Conservation (phyloP, 2,888 invertebrate genomes). For the Adela reaumurella region DNA sequence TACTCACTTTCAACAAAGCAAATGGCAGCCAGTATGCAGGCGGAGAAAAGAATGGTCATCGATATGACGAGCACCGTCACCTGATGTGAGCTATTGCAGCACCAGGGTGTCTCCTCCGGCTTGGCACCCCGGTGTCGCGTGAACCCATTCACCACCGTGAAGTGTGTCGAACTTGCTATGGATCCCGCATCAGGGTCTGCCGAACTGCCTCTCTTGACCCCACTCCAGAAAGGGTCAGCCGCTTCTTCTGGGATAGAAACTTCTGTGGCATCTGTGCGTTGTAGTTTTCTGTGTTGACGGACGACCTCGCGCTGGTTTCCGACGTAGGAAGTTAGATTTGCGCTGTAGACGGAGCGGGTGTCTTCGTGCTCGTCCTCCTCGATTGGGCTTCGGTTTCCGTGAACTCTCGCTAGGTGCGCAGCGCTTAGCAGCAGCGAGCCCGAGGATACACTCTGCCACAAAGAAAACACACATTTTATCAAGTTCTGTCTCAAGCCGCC, state of each 20-base stretch:
- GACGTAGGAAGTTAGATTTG: conserved; percentile 23
- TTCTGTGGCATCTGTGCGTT: conserved; percentile 24
- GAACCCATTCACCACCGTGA: conserved; percentile 79
- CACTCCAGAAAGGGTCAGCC: conserved; percentile 39
- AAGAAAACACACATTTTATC: conserved; percentile 18
- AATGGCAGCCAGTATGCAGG: conserved; percentile 76
- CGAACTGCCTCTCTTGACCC: conserved; percentile 43
- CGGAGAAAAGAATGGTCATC: conserved; percentile 77
- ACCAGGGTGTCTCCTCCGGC: conserved; percentile 60
- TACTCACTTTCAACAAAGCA: conserved; percentile 82
- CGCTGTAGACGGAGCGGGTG: conserved; percentile 32
- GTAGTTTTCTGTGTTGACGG: background rate
- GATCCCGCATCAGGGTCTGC: conserved; percentile 66
- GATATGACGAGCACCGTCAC: conserved; percentile 77
- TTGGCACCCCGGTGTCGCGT: conserved; percentile 62
- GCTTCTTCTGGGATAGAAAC: conserved; percentile 42
- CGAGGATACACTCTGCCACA: conserved; percentile 78
- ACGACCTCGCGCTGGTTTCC: background rate
- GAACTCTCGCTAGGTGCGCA: conserved; percentile 64
- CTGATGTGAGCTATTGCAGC: conserved; percentile 73
- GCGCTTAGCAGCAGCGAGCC: conserved; percentile 77
- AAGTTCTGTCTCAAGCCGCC: background rate
- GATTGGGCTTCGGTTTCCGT: conserved; percentile 25
- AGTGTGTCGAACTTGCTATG: conserved; percentile 82
- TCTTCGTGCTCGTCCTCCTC: conserved; percentile 28